These are phyloP conservation scores for zebrafish (Danio rerio) DNA, from an alignment of 2,113 vertebrate genomes.

Conservation along the genomic window GRCz12tu NC_133189.1:18695001-18695500, in stretches of 20 bases:
- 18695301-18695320: constrained; percentile 86
- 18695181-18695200: background rate
- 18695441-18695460: background rate
- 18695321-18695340: constrained; percentile 81
- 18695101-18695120: no score
- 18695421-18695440: constrained; percentile 71
- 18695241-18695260: background rate
- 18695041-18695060: no score
- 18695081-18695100: no score
- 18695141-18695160: background rate
- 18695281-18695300: constrained; percentile 80
- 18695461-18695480: no score
- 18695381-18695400: constrained; percentile 85
- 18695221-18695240: no score
- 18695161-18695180: background rate
- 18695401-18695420: constrained; percentile 80
- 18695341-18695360: constrained; percentile 83
- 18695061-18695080: no score
- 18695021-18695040: no score
- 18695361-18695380: constrained; percentile 85
- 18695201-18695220: no score
- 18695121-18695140: no score
- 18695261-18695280: constrained; percentile 74
- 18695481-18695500: no score
- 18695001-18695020: no score